Evolutionary conservation across 2,888 invertebrate species (phyloP), one percentile per base, ranked within the genome.

Genomic region (Drosophila anomalata): DNA sequence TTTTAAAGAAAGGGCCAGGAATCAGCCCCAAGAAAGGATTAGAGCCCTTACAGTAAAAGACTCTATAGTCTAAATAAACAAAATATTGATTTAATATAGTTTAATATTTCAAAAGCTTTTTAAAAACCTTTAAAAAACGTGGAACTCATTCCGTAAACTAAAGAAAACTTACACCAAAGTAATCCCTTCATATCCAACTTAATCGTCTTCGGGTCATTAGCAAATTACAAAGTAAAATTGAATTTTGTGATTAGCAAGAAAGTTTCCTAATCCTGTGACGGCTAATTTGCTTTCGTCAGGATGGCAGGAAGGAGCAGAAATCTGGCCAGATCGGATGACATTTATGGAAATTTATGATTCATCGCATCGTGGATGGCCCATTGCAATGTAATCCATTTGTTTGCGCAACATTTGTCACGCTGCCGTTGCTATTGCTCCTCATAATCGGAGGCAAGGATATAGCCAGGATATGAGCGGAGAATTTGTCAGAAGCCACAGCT

Each of bases 321-420:
- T 70, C 51, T 46, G 51, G 65, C 33, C 51, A 67, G 66, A 68
- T 73, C 77, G 65, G 59, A 62, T 79, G 86, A 86, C 86, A 85
- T 73, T 84, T 84, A 84, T 79, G 85, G 78, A 81, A 73, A 85
- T 87, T 85, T 87, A 87, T 85, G 87, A 85, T 87, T 81, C 78
- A 85, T 87, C 76, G 65, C 33, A 47, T 58, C 73, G 72, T 48
- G 48, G 29, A 65, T 42, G 56, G 51, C 39, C 70, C 73, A 70
- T 54, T 69, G 66, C 75, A 71, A 75, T 73, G 75, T 77, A 80
- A 87, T 79, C 77, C 82, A 87, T 87, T 88, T 85, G 79, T 82
- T 86, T 86, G 82, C 85, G 85, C 87, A 85, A 87, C 87, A 87
- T 86, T 86, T 87, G 82, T 80, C 78, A 87, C 79, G 75, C 76